These are phyloP conservation scores for Rhamphomyia laevipes DNA, from an alignment of 2,888 invertebrate genomes.

Conservation along the genomic window DNA sequence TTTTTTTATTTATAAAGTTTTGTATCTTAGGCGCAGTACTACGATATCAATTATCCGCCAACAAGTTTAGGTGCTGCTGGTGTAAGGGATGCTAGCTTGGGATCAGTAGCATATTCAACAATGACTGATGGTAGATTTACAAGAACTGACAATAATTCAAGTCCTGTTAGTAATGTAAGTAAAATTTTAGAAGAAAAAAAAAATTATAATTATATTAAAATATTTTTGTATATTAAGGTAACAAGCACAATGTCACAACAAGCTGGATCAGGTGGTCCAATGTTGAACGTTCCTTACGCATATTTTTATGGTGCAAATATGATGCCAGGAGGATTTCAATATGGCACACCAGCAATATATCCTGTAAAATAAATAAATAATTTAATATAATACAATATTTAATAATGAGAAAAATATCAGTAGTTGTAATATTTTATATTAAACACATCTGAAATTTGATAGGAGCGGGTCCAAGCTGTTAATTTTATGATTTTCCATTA, in stretches of 20 bases:
- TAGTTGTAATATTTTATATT: background rate
- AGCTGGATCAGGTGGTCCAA: slow-evolving; percentile 39
- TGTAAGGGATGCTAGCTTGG: slow-evolving; percentile 46
- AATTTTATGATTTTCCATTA: background rate
- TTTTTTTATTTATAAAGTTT: background rate
- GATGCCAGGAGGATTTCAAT: slow-evolving; percentile 58
- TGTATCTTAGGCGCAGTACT: slow-evolving; percentile 38
- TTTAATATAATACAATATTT: background rate
- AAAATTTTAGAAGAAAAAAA: background rate
- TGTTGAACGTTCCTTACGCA: slow-evolving; percentile 39
- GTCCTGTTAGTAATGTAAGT: slow-evolving; percentile 45
- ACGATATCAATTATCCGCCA: slow-evolving; percentile 63
- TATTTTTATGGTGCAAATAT: slow-evolving; percentile 59
- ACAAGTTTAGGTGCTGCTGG: slow-evolving; percentile 57
- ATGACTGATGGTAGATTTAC: slow-evolving; percentile 59
- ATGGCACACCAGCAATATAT: slow-evolving; percentile 55
- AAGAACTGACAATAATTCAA: slow-evolving; percentile 66
- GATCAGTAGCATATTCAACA: slow-evolving; percentile 54
- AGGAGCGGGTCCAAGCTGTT: background rate
- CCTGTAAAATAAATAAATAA: slow-evolving; percentile 44
- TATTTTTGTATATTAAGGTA: slow-evolving; percentile 34
- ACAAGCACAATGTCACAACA: slow-evolving; percentile 64
- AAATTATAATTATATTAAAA: background rate
- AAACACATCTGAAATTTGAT: background rate
- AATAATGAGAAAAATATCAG: background rate